These are phyloP conservation scores for Brachionichthys hirsutus DNA, from an alignment of 2,113 vertebrate species.

Conservation along the genomic window DNA sequence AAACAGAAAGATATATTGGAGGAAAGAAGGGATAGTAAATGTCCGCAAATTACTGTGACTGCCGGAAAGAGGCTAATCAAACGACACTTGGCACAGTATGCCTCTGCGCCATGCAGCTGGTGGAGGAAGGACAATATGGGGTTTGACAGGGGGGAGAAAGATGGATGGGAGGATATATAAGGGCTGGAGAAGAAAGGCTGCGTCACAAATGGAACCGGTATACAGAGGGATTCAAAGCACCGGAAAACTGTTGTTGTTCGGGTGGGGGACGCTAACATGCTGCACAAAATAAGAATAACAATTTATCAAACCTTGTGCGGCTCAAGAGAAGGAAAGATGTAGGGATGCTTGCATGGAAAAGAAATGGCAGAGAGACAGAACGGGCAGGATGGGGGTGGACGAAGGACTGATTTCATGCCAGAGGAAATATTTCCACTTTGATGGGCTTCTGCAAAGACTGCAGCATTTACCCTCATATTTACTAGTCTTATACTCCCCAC, in stretches of 20 bases:
- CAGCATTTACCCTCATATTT: conserved; percentile 8
- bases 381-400: not conserved
- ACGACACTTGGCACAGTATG: conserved; percentile 68
- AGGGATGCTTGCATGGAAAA: conserved; percentile 4
- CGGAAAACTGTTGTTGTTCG: not conserved
- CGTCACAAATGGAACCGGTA: not conserved
- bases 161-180: conserved; percentile 24
- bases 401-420: too few species aligned
- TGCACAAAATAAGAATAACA: not conserved
- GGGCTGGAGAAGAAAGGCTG: conserved; percentile 25
- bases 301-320: conserved; percentile 20
- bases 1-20: conserved; percentile 29
- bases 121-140: conserved; percentile 59
- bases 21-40: conserved; percentile 37
- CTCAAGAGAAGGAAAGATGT: not conserved
- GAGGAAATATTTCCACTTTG: too few species aligned
- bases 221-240: conserved; percentile 9
- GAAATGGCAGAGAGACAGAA: not conserved
- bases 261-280: not conserved
- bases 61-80: conserved; percentile 69
- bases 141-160: conserved; percentile 55
- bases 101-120: conserved; percentile 61
- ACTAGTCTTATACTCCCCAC: not conserved
- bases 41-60: conserved; percentile 62
- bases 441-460: not conserved